Evolutionary conservation across 1,140 invertebrate genomes (phyloP).

Genomic region (Diprion similis): DNA sequence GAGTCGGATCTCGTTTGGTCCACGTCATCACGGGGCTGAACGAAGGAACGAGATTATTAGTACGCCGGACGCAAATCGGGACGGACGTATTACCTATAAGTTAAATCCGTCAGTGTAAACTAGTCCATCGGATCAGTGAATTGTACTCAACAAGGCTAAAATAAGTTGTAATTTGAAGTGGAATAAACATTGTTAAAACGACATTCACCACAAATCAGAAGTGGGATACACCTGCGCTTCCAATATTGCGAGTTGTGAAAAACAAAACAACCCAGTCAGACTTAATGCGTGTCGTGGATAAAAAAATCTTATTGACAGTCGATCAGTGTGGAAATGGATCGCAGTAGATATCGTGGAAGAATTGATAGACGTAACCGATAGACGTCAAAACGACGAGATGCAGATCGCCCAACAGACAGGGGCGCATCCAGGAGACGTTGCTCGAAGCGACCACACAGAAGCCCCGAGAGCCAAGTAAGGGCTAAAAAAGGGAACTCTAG

Average conservation of each 20-base stretch:
- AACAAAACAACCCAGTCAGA: background rate
- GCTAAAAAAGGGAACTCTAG: background rate
- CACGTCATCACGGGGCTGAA: no score
- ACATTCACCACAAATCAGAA: background rate
- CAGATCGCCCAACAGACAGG: background rate
- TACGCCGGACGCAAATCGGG: no score
- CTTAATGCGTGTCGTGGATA: background rate
- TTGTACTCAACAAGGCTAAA: no score
- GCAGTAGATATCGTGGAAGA: background rate
- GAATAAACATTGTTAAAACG: no score
- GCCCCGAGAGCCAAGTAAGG: background rate
- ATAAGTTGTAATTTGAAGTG: no score
- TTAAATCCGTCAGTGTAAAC: no score
- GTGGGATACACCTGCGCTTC: background rate
- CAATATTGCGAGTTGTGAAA: background rate
- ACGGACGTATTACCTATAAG: no score
- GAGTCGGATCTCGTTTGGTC: no score
- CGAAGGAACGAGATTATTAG: no score
- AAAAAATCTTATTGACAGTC: no score
- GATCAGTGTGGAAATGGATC: background rate
- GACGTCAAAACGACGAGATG: background rate
- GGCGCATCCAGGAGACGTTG: background rate
- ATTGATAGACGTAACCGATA: background rate
- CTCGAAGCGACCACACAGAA: background rate
- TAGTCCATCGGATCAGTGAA: no score